Conservation (phyloP, 2,888 invertebrate species). For the Aleiodes leptofemur region DNA sequence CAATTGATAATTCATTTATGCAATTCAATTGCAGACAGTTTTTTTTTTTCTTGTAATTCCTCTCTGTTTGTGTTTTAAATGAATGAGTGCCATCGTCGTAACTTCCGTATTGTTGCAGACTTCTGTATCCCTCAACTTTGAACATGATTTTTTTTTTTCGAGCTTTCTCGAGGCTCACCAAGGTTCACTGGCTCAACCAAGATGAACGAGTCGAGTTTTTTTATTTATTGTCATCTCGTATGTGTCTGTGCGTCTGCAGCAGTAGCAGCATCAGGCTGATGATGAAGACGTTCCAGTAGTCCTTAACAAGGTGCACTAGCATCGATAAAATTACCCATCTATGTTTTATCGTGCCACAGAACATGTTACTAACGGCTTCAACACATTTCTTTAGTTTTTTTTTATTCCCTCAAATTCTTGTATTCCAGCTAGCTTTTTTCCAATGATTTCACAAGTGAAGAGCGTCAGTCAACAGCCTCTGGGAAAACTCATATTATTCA, state of each 20-base stretch:
- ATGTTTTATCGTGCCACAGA: slow-evolving; percentile 38
- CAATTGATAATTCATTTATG: slow-evolving; percentile 20
- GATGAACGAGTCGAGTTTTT: slow-evolving; percentile 19
- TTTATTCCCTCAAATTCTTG: not conserved
- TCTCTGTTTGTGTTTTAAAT: not conserved
- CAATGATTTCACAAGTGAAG: too few relatives aligned
- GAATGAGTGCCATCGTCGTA: too few relatives aligned
- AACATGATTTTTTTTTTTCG: not conserved
- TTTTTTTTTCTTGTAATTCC: not conserved
- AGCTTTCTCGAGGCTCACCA: slow-evolving; percentile 2
- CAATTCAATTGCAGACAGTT: slow-evolving; percentile 5
- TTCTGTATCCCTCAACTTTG: not conserved
- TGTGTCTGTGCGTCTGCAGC: not conserved
- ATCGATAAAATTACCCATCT: slow-evolving; percentile 42
- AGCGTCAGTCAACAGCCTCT: too few relatives aligned
- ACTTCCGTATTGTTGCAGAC: too few relatives aligned
- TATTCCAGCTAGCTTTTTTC: not conserved
- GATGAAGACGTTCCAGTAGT: slow-evolving; percentile 67
- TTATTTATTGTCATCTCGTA: not conserved
- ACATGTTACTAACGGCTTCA: slow-evolving; percentile 23
- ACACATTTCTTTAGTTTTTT: slow-evolving; percentile 4
- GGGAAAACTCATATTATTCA: slow-evolving; percentile 2
- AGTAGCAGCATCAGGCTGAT: slow-evolving; percentile 25
- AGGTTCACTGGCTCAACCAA: slow-evolving; percentile 22
- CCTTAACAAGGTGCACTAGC: slow-evolving; percentile 33